Base-by-base conservation (phyloP, 1,140 invertebrate genomes). In the Muscidifurax raptorellus region DNA sequence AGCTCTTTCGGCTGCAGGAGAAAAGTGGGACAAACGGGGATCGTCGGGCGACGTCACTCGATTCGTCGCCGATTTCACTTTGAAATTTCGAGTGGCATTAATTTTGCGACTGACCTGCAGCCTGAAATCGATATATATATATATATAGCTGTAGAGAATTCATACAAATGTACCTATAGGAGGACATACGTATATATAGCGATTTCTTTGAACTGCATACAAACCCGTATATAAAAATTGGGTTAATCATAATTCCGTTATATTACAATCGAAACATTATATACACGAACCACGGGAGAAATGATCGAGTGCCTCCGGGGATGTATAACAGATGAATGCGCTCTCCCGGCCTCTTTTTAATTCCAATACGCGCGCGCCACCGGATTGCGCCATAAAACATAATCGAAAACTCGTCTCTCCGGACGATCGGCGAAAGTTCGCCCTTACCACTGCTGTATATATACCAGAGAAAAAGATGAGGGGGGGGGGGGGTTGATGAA, bases 61-160 rank as follows among this genome's bases (percentile, higher is more conserved):
- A 30, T 18, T 25, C 25, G 59, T 25, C 25, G 59, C 18, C 25
- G 18, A 67, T 83, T 83, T 83, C 52, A 83, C 74, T 83, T 83
- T 77, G 72, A 67, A 25, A 83, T 69, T 30, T 75, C 36, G 40
- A 36, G 80, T 59, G 18, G 36, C 13, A 69, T 28, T 36, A 36
- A 36, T 79, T 79, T 64, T 22, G 12, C 36, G 25, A 36, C 9
- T 40, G 36, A 40, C 36, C 36, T 40, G 36, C 32, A 36, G 18
- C 52, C 18, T 22, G 13, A 22, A 59, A 59, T 59, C 22, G 52
- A 59, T 59, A 7, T 36, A 7, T 36, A 40, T n/a, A n/a, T n/a
- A n/a, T n/a, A n/a, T n/a, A n/a, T n/a, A n/a, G n/a, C n/a, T n/a
- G n/a, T n/a, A n/a, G n/a, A n/a, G n/a, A n/a, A n/a, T n/a, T n/a